These are phyloP conservation scores for Schrankia costaestrigalis DNA, from an alignment of 2,888 invertebrate genomes.

Conservation along the genomic window DNA sequence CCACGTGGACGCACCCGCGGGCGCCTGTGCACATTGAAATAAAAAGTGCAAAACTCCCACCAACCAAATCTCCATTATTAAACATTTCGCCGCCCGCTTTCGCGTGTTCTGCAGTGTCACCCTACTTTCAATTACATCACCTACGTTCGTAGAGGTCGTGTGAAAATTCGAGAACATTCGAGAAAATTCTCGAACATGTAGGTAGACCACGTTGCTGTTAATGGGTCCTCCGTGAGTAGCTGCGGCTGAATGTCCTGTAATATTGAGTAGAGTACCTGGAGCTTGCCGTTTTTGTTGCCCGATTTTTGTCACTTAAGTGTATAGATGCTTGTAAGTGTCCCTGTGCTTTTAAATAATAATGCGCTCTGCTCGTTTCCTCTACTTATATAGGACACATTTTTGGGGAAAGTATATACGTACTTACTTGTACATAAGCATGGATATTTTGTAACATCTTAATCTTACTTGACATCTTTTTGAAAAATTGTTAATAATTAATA, in stretches of 20 bases:
- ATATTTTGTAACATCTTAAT: too few relatives aligned
- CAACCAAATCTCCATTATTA: conserved; percentile 1
- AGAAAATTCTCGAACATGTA: conserved; percentile 20
- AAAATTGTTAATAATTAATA: too few relatives aligned
- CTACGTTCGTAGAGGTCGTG: conserved; percentile 24
- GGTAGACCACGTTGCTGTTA: conserved; percentile 19
- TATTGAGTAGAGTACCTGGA: conserved; percentile 4
- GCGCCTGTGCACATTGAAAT: too few relatives aligned
- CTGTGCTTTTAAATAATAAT: not conserved
- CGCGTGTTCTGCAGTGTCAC: conserved; percentile 8
- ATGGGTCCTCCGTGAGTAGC: conserved; percentile 23
- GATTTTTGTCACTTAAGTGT: conserved; percentile 4
- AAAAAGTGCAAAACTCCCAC: conserved; percentile 1
- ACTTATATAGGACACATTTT: too few relatives aligned
- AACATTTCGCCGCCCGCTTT: conserved; percentile 5
- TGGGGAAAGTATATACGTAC: too few relatives aligned
- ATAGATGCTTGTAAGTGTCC: not conserved
- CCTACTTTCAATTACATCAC: conserved; percentile 33
- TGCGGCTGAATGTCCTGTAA: conserved; percentile 17
- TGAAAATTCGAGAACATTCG: conserved; percentile 31
- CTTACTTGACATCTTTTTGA: too few relatives aligned
- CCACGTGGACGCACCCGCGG: too few relatives aligned
- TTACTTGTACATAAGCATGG: too few relatives aligned
- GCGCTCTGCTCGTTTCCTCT: too few relatives aligned
- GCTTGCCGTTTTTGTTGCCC: conserved; percentile 1